These are phyloP conservation scores for Oreortyx pictus DNA, from an alignment of 2,797 vertebrate species.

Conservation along the genomic window DNA sequence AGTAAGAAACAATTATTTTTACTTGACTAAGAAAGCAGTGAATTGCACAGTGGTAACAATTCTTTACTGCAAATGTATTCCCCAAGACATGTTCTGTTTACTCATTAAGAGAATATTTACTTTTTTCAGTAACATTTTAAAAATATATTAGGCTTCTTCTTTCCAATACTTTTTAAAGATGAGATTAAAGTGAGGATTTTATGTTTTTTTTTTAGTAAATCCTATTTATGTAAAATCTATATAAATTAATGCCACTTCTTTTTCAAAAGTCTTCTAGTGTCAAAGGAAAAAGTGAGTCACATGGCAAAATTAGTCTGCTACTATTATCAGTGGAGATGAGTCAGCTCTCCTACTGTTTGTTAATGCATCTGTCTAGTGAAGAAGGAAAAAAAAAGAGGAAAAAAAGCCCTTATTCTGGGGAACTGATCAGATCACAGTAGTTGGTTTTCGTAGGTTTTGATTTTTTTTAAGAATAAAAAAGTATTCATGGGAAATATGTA, in stretches of 20 bases:
- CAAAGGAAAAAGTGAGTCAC: conserved; percentile 61
- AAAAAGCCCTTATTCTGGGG: not conserved
- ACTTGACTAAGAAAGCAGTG: not conserved
- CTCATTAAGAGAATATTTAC: conserved; percentile 14
- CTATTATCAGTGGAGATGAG: conserved; percentile 55
- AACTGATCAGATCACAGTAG: not conserved
- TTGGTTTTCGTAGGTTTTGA: not conserved
- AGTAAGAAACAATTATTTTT: conserved; percentile 12
- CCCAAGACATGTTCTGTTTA: not conserved
- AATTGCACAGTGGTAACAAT: not conserved
- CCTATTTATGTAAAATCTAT: conserved; percentile 54
- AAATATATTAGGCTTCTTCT: not conserved
- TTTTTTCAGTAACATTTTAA: conserved; percentile 13
- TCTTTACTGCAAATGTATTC: not conserved
- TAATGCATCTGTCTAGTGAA: conserved; percentile 40
- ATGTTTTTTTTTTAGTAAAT: conserved; percentile 4
- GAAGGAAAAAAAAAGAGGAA: fast-evolving
- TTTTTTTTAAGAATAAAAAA: not conserved
- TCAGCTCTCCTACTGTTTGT: conserved; percentile 47
- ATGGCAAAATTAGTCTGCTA: conserved; percentile 41
- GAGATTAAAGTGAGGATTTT: conserved; percentile 47
- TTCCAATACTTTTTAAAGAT: conserved; percentile 15
- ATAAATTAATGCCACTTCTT: conserved; percentile 55
- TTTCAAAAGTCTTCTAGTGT: conserved; percentile 43
- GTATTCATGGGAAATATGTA: not conserved